Base-by-base conservation (phyloP, 2,113 vertebrate genomes). In the Albula glossodonta region DNA sequence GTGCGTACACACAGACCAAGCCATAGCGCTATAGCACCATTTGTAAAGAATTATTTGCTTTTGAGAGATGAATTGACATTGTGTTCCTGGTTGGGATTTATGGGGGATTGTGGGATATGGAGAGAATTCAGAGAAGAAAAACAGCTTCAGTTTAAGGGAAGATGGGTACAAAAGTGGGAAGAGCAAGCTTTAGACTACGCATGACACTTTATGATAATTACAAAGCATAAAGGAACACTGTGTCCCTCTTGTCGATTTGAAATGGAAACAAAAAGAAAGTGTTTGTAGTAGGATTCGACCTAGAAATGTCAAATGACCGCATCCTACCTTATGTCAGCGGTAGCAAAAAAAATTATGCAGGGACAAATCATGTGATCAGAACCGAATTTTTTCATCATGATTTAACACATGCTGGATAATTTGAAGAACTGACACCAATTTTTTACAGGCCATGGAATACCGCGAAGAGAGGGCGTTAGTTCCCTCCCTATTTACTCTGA, bases 381-480 rank as follows among this genome's bases (percentile, higher is more conserved):
- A 88, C 83, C 90, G 93, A 95, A 94, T 95, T 87, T 92, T 92
- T 91, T 93, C 91, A 91, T 95, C 94, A 89, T 90, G 87, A 94
- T 94, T 94, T 94, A 93, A 87, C 88, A 93, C 93, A 87, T 89
- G 90, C 15, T 51, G n/a, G 63, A 91, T 94, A 94, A 94, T 94
- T 95, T 93, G 85, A 91, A 86, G 60, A 88, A 92, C 89, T 94
- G 94, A 96, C 94, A 94, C 92, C 95, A 94, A 94, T 95, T 95
- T 95, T 89, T 93, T 90, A 88, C 81, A 88, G 93, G 93, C 90
- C 91, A 90, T 81, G 66, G 78, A 78, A 22, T 84, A 86, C 80
- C 80, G 74, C 51, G 51, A 56, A 80, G 81, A 88, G 81, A 31
- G 84, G 82, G 82, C 1, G 80, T 84, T 84, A 83, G 53, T 53